phyloP scores from a whole-genome alignment of 2,888 invertebrate species.

The Temnothorax rugatulus region DNA sequence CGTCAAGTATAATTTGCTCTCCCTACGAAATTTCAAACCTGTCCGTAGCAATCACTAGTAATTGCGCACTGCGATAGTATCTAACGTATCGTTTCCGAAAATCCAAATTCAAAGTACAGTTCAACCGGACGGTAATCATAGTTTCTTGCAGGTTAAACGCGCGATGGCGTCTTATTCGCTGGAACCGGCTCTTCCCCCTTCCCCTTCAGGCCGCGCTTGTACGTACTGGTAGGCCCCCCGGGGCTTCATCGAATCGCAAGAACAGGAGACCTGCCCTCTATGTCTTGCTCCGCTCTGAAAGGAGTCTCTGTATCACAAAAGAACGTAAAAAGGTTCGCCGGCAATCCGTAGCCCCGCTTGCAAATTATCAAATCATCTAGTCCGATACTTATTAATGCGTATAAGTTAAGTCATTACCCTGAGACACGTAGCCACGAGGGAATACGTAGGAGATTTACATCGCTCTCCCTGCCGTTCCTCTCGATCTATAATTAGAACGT shows the following conservation, averaged over 20 bases:
- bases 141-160: constrained; percentile 81
- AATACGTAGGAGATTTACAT: constrained; percentile 73
- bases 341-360: constrained; percentile 26
- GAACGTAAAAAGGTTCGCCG: constrained; percentile 53
- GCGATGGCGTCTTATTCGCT: constrained; percentile 83
- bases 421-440: constrained; percentile 74
- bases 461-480: constrained; percentile 26
- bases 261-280: constrained; percentile 77
- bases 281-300: constrained; percentile 55
- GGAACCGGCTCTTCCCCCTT: constrained; percentile 85
- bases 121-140: constrained; percentile 80
- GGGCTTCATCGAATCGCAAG: constrained; percentile 75
- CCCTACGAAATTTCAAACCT: not conserved
- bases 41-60: constrained; percentile 40
- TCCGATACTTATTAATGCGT: constrained; percentile 69
- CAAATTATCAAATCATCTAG: constrained; percentile 71
- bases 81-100: constrained; percentile 52
- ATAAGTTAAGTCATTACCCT: constrained; percentile 80
- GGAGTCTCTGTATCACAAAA: constrained; percentile 56
- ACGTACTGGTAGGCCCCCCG: constrained; percentile 63
- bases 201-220: constrained; percentile 37
- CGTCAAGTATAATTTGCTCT: constrained; percentile 53
- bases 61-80: constrained; percentile 32
- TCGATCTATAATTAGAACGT: constrained; percentile 36
- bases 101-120: constrained; percentile 46